Evolutionary conservation across 2,888 invertebrate genomes (phyloP).

Genomic region (Scaptomyza flava): DNA sequence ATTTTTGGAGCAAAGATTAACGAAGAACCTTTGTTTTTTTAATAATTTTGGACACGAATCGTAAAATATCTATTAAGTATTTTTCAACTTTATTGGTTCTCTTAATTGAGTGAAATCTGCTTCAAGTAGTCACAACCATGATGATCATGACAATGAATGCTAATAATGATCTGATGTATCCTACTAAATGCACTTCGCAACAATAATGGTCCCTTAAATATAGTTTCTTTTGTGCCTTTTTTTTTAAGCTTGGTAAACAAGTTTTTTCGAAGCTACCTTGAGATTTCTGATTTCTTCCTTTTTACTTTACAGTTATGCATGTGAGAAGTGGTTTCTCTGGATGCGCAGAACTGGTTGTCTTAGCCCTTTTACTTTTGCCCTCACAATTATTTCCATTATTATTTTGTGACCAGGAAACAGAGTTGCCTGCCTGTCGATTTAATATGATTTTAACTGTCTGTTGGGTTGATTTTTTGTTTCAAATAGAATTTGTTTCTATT

Average conservation of each 20-base stretch:
- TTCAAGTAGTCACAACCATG: background rate
- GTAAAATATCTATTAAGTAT: too few relatives aligned
- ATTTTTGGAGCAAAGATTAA: too few relatives aligned
- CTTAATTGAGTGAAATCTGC: too few relatives aligned
- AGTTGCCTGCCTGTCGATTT: background rate
- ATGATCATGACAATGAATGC: background rate
- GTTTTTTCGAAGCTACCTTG: constrained; percentile 38
- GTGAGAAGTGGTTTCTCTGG: background rate
- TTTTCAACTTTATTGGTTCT: too few relatives aligned
- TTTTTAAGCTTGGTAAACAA: constrained; percentile 21
- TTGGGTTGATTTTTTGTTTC: too few relatives aligned
- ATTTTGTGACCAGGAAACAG: constrained; percentile 15
- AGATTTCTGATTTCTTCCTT: constrained; percentile 41
- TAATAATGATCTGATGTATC: constrained; percentile 12
- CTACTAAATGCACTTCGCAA: constrained; percentile 10
- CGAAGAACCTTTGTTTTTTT: too few relatives aligned
- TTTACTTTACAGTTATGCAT: constrained; percentile 43
- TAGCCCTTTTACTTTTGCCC: constrained; percentile 46
- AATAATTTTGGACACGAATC: too few relatives aligned
- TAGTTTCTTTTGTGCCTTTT: background rate
- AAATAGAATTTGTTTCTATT: too few relatives aligned
- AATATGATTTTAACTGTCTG: background rate
- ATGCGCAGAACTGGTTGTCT: constrained; percentile 31
- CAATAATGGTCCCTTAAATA: background rate
- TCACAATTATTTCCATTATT: constrained; percentile 16